Evolutionary conservation across 2,113 vertebrate genomes (phyloP).

Genomic region (Pagrus major): DNA sequence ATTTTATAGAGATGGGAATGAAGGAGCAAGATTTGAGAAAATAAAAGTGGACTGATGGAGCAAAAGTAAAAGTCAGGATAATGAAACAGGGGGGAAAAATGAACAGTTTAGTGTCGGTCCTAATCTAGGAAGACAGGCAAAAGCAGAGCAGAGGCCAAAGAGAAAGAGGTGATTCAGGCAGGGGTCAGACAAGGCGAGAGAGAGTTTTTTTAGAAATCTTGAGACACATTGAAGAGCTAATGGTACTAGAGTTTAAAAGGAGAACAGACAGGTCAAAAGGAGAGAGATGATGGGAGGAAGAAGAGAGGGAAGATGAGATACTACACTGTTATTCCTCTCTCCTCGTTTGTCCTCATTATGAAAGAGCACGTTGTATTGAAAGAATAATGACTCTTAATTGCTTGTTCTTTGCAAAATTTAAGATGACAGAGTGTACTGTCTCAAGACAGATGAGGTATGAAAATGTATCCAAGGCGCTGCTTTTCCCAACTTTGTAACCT

Average conservation of each 20-base stretch:
- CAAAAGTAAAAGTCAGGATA: constrained; percentile 15
- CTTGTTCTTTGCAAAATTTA: constrained; percentile 23
- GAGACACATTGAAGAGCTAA: constrained; percentile 31
- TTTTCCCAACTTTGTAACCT: constrained; percentile 49
- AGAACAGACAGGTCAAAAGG: constrained; percentile 9
- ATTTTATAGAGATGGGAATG: neutral
- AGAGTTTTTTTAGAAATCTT: constrained; percentile 8
- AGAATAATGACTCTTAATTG: constrained; percentile 61
- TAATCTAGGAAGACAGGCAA: constrained; percentile 52
- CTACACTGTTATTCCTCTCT: constrained; percentile 17
- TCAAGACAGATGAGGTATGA: constrained; percentile 45
- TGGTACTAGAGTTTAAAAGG: constrained; percentile 24
- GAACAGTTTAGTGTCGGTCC: constrained; percentile 1
- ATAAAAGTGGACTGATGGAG: neutral
- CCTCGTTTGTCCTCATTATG: constrained; percentile 54
- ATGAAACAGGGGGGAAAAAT: neutral
- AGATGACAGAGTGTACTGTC: constrained; percentile 32
- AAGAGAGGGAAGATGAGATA: neutral
- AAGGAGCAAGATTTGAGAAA: neutral
- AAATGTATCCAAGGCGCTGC: constrained; percentile 14
- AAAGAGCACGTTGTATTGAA: constrained; percentile 39
- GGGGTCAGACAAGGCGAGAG: constrained; percentile 13
- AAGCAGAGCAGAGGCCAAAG: constrained; percentile 12
- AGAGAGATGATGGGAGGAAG: neutral
- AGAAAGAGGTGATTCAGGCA: constrained; percentile 34